These are phyloP conservation scores for Eledone cirrhosa DNA, from an alignment of 2,888 invertebrate species.

Conservation along the genomic window DNA sequence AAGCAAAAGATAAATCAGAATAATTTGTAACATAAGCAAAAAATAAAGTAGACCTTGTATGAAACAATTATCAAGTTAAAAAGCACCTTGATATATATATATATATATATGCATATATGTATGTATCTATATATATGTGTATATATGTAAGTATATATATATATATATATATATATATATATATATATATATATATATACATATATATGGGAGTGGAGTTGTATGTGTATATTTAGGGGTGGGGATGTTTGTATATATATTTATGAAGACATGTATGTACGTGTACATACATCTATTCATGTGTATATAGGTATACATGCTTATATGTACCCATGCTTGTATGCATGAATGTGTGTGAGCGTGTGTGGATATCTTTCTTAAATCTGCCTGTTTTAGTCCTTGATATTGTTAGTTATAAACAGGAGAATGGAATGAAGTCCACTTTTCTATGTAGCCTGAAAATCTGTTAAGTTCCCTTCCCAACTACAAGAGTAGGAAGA, in stretches of 20 bases:
- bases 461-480: too few relatives aligned
- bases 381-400: not conserved
- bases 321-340: too few relatives aligned
- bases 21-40: too few relatives aligned
- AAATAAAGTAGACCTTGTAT: too few relatives aligned
- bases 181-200: constrained; percentile 6
- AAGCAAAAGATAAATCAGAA: too few relatives aligned
- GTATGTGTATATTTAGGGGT: not conserved
- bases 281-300: not conserved
- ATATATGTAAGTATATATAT: not conserved
- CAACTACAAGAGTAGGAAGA: too few relatives aligned
- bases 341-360: too few relatives aligned
- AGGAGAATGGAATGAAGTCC: too few relatives aligned
- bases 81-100: not conserved
- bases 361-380: not conserved
- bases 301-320: not conserved
- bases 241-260: not conserved
- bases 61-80: too few relatives aligned
- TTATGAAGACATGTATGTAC: too few relatives aligned
- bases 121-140: not conserved
- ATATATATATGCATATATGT: not conserved
- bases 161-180: not conserved
- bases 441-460: too few relatives aligned
- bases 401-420: too few relatives aligned
- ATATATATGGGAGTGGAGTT: not conserved